A percentile compares a stretch with the other conserved stretches of the same genome.
Conservation (phyloP, 1,140 invertebrate species). For the Hylaeus anthracinus region DNA sequence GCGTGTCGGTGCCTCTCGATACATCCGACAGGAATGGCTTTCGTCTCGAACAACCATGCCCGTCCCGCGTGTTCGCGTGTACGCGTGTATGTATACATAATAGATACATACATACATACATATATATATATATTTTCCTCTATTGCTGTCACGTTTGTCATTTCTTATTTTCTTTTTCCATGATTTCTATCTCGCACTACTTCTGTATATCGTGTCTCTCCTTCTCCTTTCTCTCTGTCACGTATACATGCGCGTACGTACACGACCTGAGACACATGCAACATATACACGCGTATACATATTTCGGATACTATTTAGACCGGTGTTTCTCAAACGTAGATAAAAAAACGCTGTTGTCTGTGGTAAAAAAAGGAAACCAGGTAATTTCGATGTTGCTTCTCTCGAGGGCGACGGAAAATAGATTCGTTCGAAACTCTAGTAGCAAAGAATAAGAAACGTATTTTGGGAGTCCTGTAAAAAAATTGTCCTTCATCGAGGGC, state of each 20-base stretch:
- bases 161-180: slow-evolving; percentile 34
- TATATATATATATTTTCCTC: slow-evolving; percentile 44
- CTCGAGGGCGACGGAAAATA: too few relatives aligned
- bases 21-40: background rate
- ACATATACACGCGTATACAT: background rate
- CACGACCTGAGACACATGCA: slow-evolving; percentile 10
- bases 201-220: slow-evolving; percentile 14
- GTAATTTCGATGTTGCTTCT: too few relatives aligned
- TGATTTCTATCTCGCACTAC: slow-evolving; percentile 10
- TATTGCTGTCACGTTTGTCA: slow-evolving; percentile 66
- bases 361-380: too few relatives aligned
- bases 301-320: too few relatives aligned
- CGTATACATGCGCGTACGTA: slow-evolving; percentile 23
- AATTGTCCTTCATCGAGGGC: too few relatives aligned
- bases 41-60: background rate
- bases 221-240: slow-evolving; percentile 9
- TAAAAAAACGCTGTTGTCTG: too few relatives aligned
- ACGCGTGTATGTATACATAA: slow-evolving; percentile 59
- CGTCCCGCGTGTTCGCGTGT: slow-evolving; percentile 21
- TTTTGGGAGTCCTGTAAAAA: too few relatives aligned
- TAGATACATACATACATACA: slow-evolving; percentile 35
- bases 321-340: too few relatives aligned
- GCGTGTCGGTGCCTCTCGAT: slow-evolving; percentile 16
- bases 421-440: too few relatives aligned
- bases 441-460: too few relatives aligned